A percentile compares a stretch with the other conserved stretches of the same genome.
Evolutionary conservation across 2,888 invertebrate species (phyloP).

Genomic region (Phaonia tiefii): DNA sequence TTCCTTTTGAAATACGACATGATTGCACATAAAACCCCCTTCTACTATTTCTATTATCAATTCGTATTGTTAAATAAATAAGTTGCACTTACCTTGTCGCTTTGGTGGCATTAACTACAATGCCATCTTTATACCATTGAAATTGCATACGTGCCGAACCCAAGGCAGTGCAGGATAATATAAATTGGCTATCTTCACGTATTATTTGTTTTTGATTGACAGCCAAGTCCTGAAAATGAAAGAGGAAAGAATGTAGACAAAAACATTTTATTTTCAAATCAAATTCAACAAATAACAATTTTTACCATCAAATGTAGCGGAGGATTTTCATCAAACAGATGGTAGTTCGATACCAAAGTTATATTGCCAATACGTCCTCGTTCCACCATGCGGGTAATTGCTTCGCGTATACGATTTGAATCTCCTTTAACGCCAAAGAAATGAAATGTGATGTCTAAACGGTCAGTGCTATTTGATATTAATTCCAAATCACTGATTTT

Average conservation of each 20-base stretch:
- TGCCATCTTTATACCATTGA: constrained; percentile 91
- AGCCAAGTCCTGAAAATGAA: constrained; percentile 80
- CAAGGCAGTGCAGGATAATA: constrained; percentile 88
- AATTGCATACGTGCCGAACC: constrained; percentile 88
- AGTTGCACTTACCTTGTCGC: constrained; percentile 86
- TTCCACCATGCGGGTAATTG: constrained; percentile 83
- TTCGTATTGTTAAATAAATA: neutral
- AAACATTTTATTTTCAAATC: constrained; percentile 12
- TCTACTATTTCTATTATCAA: neutral
- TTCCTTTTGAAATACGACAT: no score
- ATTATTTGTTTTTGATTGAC: constrained; percentile 82
- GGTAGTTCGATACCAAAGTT: constrained; percentile 84
- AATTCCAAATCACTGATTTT: constrained; percentile 84
- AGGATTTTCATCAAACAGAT: constrained; percentile 87
- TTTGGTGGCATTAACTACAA: constrained; percentile 87
- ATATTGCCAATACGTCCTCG: constrained; percentile 84
- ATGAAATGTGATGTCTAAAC: constrained; percentile 82
- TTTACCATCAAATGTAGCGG: constrained; percentile 86
- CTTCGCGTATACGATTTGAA: constrained; percentile 79
- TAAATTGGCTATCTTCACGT: constrained; percentile 88
- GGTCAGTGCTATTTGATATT: constrained; percentile 83
- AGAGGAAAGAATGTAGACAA: neutral
- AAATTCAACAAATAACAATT: constrained; percentile 17
- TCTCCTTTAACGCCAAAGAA: constrained; percentile 80
- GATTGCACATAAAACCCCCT: no score